Percentiles rank a stretch among this genome's conserved stretches.
These are phyloP conservation scores for Tanypteryx hageni DNA, from an alignment of 2,888 invertebrate species.

Conservation along the genomic window DNA sequence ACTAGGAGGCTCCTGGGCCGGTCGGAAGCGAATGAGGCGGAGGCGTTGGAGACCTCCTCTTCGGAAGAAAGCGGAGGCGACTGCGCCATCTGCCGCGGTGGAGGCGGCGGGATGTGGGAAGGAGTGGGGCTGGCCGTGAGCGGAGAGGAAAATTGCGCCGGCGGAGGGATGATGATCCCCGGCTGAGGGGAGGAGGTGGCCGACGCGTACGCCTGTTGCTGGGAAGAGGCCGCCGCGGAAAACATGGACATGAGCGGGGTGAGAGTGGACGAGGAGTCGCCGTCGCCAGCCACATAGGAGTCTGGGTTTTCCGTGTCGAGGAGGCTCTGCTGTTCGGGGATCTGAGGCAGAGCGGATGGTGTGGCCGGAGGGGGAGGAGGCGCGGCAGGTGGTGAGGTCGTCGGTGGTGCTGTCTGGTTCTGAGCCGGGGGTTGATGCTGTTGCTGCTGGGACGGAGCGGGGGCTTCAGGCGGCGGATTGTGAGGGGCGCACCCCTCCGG, in stretches of 20 bases:
- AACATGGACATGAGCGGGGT: slow-evolving; percentile 53
- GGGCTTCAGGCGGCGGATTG: slow-evolving; percentile 72
- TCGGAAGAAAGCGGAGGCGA: slow-evolving; percentile 61
- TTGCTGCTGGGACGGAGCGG: slow-evolving; percentile 68
- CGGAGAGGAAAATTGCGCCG: slow-evolving; percentile 84
- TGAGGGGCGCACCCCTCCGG: slow-evolving; percentile 69
- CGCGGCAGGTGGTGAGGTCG: not conserved
- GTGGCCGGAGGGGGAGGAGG: slow-evolving; percentile 66
- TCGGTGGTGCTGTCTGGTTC: slow-evolving; percentile 72
- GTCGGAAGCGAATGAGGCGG: slow-evolving; percentile 74
- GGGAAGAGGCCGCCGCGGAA: slow-evolving; percentile 1
- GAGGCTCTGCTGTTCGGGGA: slow-evolving; percentile 80
- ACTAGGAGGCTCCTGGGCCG: slow-evolving; percentile 79
- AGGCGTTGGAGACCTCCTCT: slow-evolving; percentile 31
- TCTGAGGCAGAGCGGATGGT: slow-evolving; percentile 79
- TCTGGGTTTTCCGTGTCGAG: slow-evolving; percentile 80
- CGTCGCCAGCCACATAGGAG: slow-evolving; percentile 34
- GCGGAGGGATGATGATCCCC: slow-evolving; percentile 86
- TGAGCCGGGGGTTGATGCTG: slow-evolving; percentile 74
- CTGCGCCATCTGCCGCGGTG: slow-evolving; percentile 44
- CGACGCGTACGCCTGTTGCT: not conserved
- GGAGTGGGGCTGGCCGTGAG: slow-evolving; percentile 82
- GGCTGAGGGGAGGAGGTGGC: slow-evolving; percentile 70
- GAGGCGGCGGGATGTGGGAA: slow-evolving; percentile 79
- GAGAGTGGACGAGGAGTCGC: slow-evolving; percentile 53